These are phyloP conservation scores for Argya squamiceps DNA, from an alignment of 2,797 vertebrate species.

Conservation along the genomic window DNA sequence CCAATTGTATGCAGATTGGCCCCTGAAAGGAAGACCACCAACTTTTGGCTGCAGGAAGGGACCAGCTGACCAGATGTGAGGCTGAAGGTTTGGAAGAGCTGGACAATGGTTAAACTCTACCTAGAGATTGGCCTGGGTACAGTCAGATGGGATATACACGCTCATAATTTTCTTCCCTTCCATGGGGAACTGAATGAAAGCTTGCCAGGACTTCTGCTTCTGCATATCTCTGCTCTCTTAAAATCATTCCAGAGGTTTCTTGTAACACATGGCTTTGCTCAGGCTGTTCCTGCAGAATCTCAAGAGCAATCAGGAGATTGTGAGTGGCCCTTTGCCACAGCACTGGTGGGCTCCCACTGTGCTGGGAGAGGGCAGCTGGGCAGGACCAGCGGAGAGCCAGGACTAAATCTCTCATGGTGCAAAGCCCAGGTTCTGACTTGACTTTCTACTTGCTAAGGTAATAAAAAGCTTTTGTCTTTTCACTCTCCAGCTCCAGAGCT, in stretches of 20 bases:
- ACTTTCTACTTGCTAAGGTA: background rate
- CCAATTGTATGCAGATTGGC: slow-evolving; percentile 62
- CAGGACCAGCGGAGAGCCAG: background rate
- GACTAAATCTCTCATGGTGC: rapidly evolving
- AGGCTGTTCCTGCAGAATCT: slow-evolving; percentile 5
- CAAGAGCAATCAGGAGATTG: background rate
- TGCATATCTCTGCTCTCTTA: slow-evolving; percentile 20
- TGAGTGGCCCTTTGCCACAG: background rate
- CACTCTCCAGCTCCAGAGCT: rapidly evolving
- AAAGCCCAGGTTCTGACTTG: background rate
- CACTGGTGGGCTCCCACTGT: background rate
- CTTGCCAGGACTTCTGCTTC: slow-evolving; percentile 53
- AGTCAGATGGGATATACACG: background rate
- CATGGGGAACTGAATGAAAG: background rate
- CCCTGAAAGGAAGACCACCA: slow-evolving; percentile 12
- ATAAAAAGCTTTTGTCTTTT: background rate
- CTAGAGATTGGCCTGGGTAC: slow-evolving; percentile 34
- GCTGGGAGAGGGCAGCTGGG: background rate
- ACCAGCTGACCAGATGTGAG: slow-evolving; percentile 3
- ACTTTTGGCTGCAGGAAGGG: background rate
- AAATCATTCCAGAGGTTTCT: slow-evolving; percentile 21
- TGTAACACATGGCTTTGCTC: slow-evolving; percentile 56
- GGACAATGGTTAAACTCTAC: background rate
- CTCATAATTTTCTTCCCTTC: slow-evolving; percentile 14
- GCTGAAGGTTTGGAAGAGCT: slow-evolving; percentile 15